phyloP scores from a whole-genome alignment of 2,797 vertebrate genomes.

The Protosalanx chinensis region DNA sequence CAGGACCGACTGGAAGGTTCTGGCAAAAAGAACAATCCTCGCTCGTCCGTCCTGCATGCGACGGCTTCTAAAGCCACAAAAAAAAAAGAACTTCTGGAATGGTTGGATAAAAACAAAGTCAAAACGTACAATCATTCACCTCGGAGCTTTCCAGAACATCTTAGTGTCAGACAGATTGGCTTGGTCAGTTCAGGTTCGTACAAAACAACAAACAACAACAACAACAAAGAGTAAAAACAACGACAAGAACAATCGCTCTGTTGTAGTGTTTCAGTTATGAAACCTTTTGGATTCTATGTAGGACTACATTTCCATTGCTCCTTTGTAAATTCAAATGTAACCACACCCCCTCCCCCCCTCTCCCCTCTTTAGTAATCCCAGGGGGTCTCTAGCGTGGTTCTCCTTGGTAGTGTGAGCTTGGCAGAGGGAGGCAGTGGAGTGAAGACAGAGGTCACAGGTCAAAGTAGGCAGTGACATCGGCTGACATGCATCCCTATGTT shows the following conservation, averaged over 20 bases:
- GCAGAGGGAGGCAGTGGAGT: neutral
- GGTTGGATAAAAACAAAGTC: conserved; percentile 27
- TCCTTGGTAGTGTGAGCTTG: too few species aligned
- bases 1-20: neutral
- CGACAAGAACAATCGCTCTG: conserved; percentile 10
- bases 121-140: conserved; percentile 42
- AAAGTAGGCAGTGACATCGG: neutral
- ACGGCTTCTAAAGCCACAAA: conserved; percentile 28
- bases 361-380: neutral
- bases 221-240: conserved; percentile 5
- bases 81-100: conserved; percentile 46
- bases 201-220: conserved; percentile 22
- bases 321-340: neutral
- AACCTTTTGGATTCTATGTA: neutral
- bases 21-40: neutral
- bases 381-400: too few species aligned
- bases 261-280: conserved; percentile 51
- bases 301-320: neutral
- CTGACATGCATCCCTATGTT: neutral
- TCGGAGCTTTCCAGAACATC: conserved; percentile 6
- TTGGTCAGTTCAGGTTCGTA: conserved; percentile 19
- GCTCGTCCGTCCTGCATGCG: conserved; percentile 47
- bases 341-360: neutral
- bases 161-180: conserved; percentile 8
- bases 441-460: neutral